Evolutionary conservation across 2,797 vertebrate species (phyloP).

Genomic region (Mormyrops boulengeri): DNA sequence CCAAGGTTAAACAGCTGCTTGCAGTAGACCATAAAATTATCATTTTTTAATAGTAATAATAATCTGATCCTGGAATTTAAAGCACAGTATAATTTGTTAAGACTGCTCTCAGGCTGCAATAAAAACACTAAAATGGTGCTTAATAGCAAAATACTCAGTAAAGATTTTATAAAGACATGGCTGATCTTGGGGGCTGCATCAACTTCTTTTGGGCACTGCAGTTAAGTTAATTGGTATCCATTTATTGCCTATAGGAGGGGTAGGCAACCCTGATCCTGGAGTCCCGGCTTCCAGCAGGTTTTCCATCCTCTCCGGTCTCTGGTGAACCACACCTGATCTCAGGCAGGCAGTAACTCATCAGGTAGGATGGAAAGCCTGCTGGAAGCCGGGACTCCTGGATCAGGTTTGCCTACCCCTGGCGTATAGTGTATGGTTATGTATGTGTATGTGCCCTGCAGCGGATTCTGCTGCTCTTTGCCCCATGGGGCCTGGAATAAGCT

Average conservation of each 20-base stretch:
- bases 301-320: neutral
- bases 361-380: neutral
- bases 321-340: neutral
- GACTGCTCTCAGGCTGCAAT: conserved; percentile 20
- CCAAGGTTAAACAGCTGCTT: conserved; percentile 18
- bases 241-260: neutral
- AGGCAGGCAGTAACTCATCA: neutral
- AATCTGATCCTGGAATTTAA: conserved; percentile 19
- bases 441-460: neutral
- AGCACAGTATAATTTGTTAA: conserved; percentile 20
- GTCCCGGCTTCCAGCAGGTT: neutral
- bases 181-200: neutral
- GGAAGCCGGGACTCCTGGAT: neutral
- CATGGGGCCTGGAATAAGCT: neutral
- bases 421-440: neutral
- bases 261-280: neutral
- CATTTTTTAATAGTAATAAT: conserved; percentile 10
- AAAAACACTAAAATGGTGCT: conserved; percentile 20
- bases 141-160: conserved; percentile 18
- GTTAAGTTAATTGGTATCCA: neutral
- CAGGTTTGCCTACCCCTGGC: neutral
- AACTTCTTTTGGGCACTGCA: neutral
- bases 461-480: neutral
- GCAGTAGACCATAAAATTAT: conserved; percentile 4
- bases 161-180: conserved; percentile 16